Percentiles rank a stretch among this genome's conserved stretches.
Conservation (phyloP, 1,140 invertebrate genomes). For the Agrilus planipennis region DNA sequence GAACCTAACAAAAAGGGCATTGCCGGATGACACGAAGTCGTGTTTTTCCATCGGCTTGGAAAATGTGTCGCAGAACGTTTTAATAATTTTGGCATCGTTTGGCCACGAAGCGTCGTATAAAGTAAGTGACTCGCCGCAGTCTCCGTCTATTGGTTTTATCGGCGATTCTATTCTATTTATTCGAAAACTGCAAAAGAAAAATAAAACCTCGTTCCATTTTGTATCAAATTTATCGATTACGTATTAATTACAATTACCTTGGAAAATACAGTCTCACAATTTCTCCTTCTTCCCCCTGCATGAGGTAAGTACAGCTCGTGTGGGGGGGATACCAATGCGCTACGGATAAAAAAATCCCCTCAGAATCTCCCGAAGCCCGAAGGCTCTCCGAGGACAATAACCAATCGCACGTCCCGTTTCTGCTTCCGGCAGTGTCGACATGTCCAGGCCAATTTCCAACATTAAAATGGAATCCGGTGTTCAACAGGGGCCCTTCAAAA, state of each 20-base stretch:
- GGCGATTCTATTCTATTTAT: constrained; percentile 82
- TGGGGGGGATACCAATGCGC: constrained; percentile 87
- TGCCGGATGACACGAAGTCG: constrained; percentile 77
- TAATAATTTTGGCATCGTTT: constrained; percentile 76
- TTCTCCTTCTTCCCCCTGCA: constrained; percentile 71
- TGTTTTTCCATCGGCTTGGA: constrained; percentile 84
- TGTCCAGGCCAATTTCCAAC: constrained; percentile 86
- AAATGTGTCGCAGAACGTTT: constrained; percentile 87
- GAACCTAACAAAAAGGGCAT: constrained; percentile 73
- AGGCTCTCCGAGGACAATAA: constrained; percentile 68
- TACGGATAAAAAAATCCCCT: constrained; percentile 80
- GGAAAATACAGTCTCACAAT: constrained; percentile 80
- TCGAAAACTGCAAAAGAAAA: constrained; percentile 50
- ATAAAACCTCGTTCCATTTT: neutral
- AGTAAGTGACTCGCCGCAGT: constrained; percentile 79
- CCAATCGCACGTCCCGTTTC: constrained; percentile 79
- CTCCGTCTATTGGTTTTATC: constrained; percentile 70
- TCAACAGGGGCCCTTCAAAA: constrained; percentile 61
- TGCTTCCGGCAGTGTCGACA: constrained; percentile 71
- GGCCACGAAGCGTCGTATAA: constrained; percentile 76
- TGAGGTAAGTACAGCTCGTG: constrained; percentile 80
- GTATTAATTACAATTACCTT: constrained; percentile 39
- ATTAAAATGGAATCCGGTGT: constrained; percentile 87
- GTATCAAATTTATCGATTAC: neutral
- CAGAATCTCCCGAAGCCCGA: constrained; percentile 57